Conservation (phyloP, 2,888 invertebrate species). For the Mythimna ferrago region DNA sequence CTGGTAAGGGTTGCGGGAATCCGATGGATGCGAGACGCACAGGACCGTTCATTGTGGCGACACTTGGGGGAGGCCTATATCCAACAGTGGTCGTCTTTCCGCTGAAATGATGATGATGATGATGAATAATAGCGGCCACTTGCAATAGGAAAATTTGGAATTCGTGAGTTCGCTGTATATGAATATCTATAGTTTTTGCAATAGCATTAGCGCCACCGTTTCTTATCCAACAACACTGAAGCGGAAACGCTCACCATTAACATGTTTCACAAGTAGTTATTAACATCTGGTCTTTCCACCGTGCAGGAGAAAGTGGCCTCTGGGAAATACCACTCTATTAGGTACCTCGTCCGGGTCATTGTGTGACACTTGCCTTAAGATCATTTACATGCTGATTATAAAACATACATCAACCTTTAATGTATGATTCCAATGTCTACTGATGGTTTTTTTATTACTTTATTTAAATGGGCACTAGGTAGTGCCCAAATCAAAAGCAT, state of each 20-base stretch:
- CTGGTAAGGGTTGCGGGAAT: too few relatives aligned
- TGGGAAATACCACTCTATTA: slow-evolving; percentile 20
- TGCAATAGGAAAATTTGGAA: neutral
- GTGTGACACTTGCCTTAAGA: neutral
- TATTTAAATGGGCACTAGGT: too few relatives aligned
- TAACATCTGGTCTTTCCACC: slow-evolving; percentile 32
- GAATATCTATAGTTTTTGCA: neutral
- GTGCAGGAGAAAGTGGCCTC: slow-evolving; percentile 7
- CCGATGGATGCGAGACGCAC: too few relatives aligned
- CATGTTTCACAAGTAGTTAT: slow-evolving; percentile 9
- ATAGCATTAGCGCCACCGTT: neutral
- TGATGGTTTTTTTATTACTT: too few relatives aligned
- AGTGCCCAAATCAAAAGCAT: too few relatives aligned
- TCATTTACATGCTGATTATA: neutral
- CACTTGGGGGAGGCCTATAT: too few relatives aligned
- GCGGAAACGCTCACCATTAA: neutral
- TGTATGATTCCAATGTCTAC: neutral
- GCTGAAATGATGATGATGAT: too few relatives aligned
- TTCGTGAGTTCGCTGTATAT: neutral
- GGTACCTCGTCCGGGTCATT: slow-evolving; percentile 16
- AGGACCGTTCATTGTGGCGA: too few relatives aligned
- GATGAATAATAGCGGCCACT: too few relatives aligned
- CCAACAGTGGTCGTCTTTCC: too few relatives aligned
- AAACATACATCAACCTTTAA: neutral
- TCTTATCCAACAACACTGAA: slow-evolving; percentile 7